A percentile compares a stretch with the other conserved stretches of the same genome.
Conservation (phyloP, 1,140 invertebrate genomes). For the Popillia japonica region DNA sequence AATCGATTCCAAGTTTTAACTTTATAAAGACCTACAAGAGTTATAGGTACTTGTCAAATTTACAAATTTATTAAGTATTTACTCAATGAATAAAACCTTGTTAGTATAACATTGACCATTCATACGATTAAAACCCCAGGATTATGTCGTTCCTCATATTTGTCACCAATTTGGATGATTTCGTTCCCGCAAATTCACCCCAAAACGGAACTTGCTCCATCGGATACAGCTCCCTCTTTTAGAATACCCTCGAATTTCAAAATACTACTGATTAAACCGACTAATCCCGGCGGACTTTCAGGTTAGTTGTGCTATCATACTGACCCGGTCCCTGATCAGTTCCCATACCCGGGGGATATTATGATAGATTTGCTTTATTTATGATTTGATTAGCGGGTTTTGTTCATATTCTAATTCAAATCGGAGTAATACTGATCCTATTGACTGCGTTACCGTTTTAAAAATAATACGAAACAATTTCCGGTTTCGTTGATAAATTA, state of each 20-base stretch:
- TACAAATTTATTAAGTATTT: too few species aligned
- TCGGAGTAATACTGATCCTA: too few species aligned
- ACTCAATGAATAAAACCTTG: too few species aligned
- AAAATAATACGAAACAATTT: too few species aligned
- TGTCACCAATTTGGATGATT: constrained; percentile 51
- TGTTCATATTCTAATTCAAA: too few species aligned
- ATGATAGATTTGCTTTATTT: background rate
- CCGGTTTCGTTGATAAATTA: background rate
- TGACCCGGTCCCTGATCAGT: background rate
- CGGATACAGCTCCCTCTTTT: background rate
- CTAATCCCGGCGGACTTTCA: constrained; percentile 25
- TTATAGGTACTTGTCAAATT: too few species aligned
- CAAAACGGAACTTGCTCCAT: constrained; percentile 1
- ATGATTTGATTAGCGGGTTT: background rate
- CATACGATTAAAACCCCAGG: too few species aligned
- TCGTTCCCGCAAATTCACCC: constrained; percentile 53
- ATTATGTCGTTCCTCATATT: constrained; percentile 50
- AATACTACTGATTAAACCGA: constrained; percentile 24
- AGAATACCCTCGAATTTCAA: background rate
- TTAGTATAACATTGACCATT: too few species aligned
- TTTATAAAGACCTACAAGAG: too few species aligned
- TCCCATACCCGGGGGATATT: background rate
- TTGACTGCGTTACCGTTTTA: too few species aligned
- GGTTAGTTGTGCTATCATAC: constrained; percentile 21
- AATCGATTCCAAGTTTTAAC: too few species aligned